Percentiles rank a stretch among this genome's conserved stretches.
These are phyloP conservation scores for Tachina fera DNA, from an alignment of 2,888 invertebrate species.

Conservation along the genomic window DNA sequence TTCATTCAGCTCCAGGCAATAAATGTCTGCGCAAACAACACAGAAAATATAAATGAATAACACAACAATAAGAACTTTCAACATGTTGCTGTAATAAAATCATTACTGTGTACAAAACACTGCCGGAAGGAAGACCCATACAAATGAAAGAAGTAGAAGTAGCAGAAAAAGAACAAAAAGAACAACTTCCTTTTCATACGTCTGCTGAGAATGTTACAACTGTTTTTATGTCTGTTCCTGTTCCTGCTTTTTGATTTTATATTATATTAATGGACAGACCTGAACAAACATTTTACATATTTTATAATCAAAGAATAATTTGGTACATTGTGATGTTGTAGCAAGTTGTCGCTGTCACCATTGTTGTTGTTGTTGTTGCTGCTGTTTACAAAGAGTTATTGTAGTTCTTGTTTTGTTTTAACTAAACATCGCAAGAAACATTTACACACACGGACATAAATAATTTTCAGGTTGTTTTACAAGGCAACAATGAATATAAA, in stretches of 20 bases:
- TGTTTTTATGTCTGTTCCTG: constrained; percentile 22
- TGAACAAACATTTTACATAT: constrained; percentile 10
- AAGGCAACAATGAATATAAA: constrained; percentile 67
- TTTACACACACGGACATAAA: constrained; percentile 11
- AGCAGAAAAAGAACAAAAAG: background rate
- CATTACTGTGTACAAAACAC: constrained; percentile 65
- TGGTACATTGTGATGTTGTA: constrained; percentile 29
- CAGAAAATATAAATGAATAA: constrained; percentile 47
- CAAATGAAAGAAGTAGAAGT: background rate
- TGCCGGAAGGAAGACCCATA: constrained; percentile 35
- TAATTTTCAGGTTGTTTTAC: constrained; percentile 49
- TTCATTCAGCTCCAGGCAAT: constrained; percentile 65
- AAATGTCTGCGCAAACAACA: constrained; percentile 67
- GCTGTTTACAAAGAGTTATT: constrained; percentile 34
- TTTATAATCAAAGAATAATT: constrained; percentile 48
- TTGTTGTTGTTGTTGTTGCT: background rate
- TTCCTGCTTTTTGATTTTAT: background rate
- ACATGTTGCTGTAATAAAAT: constrained; percentile 72
- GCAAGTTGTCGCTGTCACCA: background rate
- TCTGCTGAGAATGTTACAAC: constrained; percentile 38
- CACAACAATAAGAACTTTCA: constrained; percentile 60
- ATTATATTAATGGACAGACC: background rate
- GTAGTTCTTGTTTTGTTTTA: constrained; percentile 20
- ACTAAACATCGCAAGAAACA: constrained; percentile 5
- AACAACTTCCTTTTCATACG: constrained; percentile 35